These are phyloP conservation scores for Phalangium opilio DNA, from an alignment of 2,888 invertebrate genomes.

Conservation along the genomic window DNA sequence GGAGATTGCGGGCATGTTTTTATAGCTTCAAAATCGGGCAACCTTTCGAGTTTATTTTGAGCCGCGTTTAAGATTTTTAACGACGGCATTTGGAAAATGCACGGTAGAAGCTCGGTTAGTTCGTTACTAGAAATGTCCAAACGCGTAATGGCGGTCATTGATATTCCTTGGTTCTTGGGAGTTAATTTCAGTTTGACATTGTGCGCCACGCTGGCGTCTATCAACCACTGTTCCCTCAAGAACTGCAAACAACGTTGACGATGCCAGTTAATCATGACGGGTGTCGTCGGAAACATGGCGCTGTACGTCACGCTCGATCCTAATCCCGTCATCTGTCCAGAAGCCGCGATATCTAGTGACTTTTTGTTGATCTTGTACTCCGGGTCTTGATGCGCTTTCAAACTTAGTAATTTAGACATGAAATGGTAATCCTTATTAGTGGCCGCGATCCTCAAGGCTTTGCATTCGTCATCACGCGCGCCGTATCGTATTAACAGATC, in stretches of 20 bases:
- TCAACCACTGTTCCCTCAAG: conserved; percentile 60
- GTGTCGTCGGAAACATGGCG: conserved; percentile 60
- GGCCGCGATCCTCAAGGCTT: conserved; percentile 62
- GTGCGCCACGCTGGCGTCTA: conserved; percentile 63
- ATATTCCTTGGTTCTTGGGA: conserved; percentile 44
- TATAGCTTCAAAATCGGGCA: conserved; percentile 36
- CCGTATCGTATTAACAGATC: conserved; percentile 61
- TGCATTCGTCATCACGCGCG: conserved; percentile 68
- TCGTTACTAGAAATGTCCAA: conserved; percentile 84
- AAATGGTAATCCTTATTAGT: conserved; percentile 55
- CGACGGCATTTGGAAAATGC: conserved; percentile 68
- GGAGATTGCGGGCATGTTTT: conserved; percentile 3
- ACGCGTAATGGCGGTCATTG: conserved; percentile 79
- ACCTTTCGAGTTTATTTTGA: conserved; percentile 67
- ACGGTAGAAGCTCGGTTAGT: conserved; percentile 57
- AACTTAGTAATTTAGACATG: conserved; percentile 64
- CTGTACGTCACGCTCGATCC: conserved; percentile 43
- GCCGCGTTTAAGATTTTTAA: conserved; percentile 65
- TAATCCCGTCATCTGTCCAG: conserved; percentile 20
- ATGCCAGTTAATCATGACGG: conserved; percentile 76
- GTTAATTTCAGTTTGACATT: conserved; percentile 64
- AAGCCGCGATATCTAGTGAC: conserved; percentile 45
- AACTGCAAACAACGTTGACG: conserved; percentile 49
- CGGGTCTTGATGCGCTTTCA: conserved; percentile 70
- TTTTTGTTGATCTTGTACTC: conserved; percentile 86